Conservation (phyloP, 1,140 invertebrate species). For the Xylocopa sonorina region DNA sequence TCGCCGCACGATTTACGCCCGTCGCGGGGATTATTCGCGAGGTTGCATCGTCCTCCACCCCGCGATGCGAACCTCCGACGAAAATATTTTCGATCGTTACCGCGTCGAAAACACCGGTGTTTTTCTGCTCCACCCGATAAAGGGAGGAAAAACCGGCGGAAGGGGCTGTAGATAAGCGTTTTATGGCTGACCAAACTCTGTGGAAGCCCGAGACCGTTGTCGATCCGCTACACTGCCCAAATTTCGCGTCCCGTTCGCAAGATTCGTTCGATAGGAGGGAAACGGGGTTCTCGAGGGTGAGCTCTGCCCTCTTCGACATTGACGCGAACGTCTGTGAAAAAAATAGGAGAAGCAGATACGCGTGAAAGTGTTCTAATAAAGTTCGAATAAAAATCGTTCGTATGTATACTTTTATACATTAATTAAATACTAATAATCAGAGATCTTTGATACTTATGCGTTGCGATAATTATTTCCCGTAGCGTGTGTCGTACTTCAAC, state of each 20-base stretch:
- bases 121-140: conserved; percentile 20
- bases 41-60: not conserved
- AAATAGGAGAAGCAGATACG: no score
- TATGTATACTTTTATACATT: no score
- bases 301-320: no score
- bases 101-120: not conserved
- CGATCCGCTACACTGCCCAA: not conserved
- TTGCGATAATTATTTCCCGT: no score
- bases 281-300: not conserved
- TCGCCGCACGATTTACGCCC: not conserved
- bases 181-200: conserved; percentile 4
- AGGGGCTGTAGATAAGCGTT: conserved; percentile 26
- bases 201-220: not conserved
- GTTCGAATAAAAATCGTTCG: no score
- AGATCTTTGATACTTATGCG: no score
- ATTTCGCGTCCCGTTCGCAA: not conserved
- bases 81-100: conserved; percentile 22
- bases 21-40: not conserved
- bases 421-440: no score
- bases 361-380: no score
- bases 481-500: no score
- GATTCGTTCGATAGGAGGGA: not conserved
- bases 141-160: not conserved
- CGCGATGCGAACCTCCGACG: not conserved
- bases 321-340: no score